A percentile compares a stretch with the other conserved stretches of the same genome.
These are phyloP conservation scores for Pheosia gnoma DNA, from an alignment of 2,888 invertebrate species.

Conservation along the genomic window DNA sequence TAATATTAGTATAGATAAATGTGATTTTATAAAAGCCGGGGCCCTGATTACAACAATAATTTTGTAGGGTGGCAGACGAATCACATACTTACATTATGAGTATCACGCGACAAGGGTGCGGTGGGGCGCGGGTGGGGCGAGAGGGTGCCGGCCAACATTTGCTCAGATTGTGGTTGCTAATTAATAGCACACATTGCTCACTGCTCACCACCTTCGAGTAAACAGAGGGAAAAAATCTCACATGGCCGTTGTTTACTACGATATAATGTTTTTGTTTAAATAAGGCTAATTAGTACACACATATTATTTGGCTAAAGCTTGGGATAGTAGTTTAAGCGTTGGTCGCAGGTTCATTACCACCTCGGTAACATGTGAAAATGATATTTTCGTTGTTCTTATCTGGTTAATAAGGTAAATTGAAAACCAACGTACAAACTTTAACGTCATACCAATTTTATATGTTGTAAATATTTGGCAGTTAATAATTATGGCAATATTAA, in stretches of 20 bases:
- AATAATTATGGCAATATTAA: no score
- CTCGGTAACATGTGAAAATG: no score
- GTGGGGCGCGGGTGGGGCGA: constrained; percentile 4
- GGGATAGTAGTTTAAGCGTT: no score
- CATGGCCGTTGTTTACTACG: constrained; percentile 12
- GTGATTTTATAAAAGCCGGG: no score
- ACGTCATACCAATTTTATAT: no score
- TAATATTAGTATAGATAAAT: no score
- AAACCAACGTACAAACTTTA: no score
- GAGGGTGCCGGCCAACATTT: constrained; percentile 44
- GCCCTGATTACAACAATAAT: background rate
- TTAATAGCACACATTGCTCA: constrained; percentile 52
- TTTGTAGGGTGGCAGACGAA: background rate
- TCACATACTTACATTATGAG: background rate
- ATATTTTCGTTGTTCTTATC: no score
- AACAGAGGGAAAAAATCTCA: constrained; percentile 20
- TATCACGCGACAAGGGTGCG: constrained; percentile 20
- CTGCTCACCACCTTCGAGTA: constrained; percentile 26
- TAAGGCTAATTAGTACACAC: background rate
- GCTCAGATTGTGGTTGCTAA: constrained; percentile 50
- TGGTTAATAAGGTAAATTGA: no score
- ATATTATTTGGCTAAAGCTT: no score
- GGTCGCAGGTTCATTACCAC: no score
- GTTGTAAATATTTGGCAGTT: no score
- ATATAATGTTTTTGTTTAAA: background rate